phyloP scores from a whole-genome alignment of 2,113 vertebrate genomes.

The Axis porcinus region DNA sequence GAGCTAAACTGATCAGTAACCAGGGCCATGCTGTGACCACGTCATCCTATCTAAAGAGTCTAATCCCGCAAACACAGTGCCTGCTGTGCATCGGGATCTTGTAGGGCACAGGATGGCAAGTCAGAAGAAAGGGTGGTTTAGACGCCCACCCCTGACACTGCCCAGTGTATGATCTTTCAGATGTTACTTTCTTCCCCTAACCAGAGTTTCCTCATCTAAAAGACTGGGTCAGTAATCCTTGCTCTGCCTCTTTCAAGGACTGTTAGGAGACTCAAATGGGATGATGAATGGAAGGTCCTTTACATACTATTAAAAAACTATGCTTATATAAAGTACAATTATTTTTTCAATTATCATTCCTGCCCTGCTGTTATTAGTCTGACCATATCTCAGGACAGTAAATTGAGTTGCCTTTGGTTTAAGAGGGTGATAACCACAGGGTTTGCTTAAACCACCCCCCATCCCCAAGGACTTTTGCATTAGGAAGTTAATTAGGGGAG shows the following conservation, averaged over 20 bases:
- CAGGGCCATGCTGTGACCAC: background rate
- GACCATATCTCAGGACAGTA: background rate
- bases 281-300: background rate
- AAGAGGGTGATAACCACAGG: background rate
- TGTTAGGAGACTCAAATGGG: background rate
- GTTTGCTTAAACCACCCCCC: background rate
- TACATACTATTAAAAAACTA: background rate
- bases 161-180: background rate
- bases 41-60: background rate
- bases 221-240: background rate
- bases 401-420: background rate
- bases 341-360: background rate
- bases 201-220: background rate
- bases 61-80: background rate
- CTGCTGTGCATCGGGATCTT: background rate
- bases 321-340: background rate
- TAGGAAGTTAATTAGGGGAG: background rate
- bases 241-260: slow-evolving; percentile 9
- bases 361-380: background rate
- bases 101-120: background rate
- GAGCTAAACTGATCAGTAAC: background rate
- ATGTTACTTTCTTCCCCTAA: background rate
- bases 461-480: background rate
- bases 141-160: background rate
- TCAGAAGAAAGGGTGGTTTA: background rate